Percentiles rank a stretch among this genome's conserved stretches.
Conservation (phyloP, 2,888 invertebrate genomes). For the Drosophila glabriapex region DNA sequence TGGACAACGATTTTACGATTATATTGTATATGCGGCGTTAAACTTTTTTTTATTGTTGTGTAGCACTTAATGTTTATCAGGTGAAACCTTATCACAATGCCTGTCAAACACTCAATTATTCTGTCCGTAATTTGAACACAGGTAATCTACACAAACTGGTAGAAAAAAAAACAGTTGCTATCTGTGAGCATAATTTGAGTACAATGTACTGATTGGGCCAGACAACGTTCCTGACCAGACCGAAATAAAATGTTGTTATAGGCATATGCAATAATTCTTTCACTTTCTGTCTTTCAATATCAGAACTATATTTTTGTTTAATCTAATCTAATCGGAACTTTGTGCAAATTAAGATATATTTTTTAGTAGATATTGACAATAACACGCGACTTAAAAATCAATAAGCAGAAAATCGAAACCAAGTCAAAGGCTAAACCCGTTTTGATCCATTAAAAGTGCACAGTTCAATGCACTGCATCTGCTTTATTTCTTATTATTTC, state of each 20-base stretch:
- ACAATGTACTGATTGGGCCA: slow-evolving; percentile 33
- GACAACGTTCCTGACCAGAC: background rate
- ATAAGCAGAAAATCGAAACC: slow-evolving; percentile 16
- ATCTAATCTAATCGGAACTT: background rate
- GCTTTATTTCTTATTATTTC: slow-evolving; percentile 13
- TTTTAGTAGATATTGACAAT: background rate
- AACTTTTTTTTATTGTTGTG: slow-evolving; percentile 14
- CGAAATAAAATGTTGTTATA: background rate
- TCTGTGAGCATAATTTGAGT: slow-evolving; percentile 33
- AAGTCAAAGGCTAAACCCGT: slow-evolving; percentile 47
- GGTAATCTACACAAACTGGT: slow-evolving; percentile 42
- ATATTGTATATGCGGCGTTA: background rate
- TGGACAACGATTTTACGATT: background rate
- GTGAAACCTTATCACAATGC: slow-evolving; percentile 29
- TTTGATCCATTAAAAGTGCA: slow-evolving; percentile 11
- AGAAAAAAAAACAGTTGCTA: slow-evolving; percentile 31
- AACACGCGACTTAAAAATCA: slow-evolving; percentile 1
- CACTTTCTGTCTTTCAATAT: background rate
- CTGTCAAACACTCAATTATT: slow-evolving; percentile 46
- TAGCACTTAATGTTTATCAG: slow-evolving; percentile 19
- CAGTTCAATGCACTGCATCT: slow-evolving; percentile 49
- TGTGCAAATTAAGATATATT: background rate
- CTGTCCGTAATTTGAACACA: slow-evolving; percentile 21
- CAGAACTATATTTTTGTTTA: background rate
- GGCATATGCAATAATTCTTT: slow-evolving; percentile 3